Evolutionary conservation across 2,888 invertebrate species (phyloP).

Genomic region (Trissonchulus latispiculum): DNA sequence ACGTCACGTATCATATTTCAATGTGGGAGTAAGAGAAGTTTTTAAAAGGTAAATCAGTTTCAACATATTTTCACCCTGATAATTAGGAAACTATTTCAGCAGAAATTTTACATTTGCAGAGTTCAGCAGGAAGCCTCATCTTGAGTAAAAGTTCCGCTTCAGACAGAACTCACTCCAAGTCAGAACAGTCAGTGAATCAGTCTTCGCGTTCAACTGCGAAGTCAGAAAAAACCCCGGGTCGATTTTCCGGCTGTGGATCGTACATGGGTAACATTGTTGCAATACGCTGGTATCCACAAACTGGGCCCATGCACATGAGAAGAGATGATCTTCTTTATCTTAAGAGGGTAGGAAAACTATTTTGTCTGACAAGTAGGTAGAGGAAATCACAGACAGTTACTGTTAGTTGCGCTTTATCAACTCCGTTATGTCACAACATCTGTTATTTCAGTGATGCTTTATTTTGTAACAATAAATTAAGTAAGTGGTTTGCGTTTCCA

Average conservation of each 20-base stretch:
- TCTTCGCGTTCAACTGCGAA: background rate
- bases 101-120: background rate
- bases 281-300: background rate
- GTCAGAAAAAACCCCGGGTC: background rate
- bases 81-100: too few relatives aligned
- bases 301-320: background rate
- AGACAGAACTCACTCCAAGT: background rate
- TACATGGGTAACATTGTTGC: background rate
- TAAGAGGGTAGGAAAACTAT: background rate
- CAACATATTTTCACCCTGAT: too few relatives aligned
- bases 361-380: background rate
- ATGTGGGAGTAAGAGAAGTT: too few relatives aligned
- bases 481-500: background rate
- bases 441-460: too few relatives aligned
- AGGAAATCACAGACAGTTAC: background rate
- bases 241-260: background rate
- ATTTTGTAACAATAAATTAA: too few relatives aligned
- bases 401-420: background rate
- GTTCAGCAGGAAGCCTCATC: background rate
- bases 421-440: background rate
- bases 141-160: background rate
- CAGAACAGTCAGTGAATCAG: background rate
- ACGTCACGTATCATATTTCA: too few relatives aligned
- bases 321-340: background rate
- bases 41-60: too few relatives aligned